Percentiles rank a stretch among this genome's conserved stretches.
phyloP scores from a whole-genome alignment of 2,888 invertebrate genomes.

The Hesperia comma region DNA sequence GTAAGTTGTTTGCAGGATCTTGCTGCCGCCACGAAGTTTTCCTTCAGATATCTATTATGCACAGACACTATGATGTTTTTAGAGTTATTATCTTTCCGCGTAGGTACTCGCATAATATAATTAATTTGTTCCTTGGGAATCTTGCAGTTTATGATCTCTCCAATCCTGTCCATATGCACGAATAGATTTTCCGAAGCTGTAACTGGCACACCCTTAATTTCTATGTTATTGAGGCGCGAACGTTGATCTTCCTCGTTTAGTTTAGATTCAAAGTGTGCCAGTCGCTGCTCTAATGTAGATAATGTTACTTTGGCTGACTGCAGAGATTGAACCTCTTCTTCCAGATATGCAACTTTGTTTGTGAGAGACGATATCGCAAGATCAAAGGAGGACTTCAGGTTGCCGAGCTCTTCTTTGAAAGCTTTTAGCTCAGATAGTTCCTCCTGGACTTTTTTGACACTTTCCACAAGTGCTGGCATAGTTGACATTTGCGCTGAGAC shows the following conservation, averaged over 20 bases:
- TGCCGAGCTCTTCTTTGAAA: neutral
- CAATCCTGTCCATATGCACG: neutral
- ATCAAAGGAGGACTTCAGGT: neutral
- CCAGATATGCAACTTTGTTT: neutral
- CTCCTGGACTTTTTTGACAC: neutral
- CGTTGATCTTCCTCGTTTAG: conserved; percentile 5
- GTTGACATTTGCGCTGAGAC: neutral
- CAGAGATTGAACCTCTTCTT: conserved; percentile 5
- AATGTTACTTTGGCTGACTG: conserved; percentile 13
- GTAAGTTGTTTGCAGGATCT: conserved; percentile 32
- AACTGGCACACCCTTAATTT: conserved; percentile 11
- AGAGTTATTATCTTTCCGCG: neutral
- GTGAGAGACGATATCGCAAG: too few relatives aligned
- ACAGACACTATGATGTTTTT: conserved; percentile 24
- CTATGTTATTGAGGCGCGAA: conserved; percentile 8
- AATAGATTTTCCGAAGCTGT: conserved; percentile 4
- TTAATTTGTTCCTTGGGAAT: conserved; percentile 6
- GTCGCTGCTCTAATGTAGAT: conserved; percentile 12
- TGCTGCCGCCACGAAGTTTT: conserved; percentile 41
- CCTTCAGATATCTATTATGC: conserved; percentile 41
- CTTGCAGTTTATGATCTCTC: neutral
- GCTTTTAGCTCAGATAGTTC: neutral
- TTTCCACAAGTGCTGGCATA: neutral
- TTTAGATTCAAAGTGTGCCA: neutral
- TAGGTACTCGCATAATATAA: conserved; percentile 6